Base-by-base conservation (phyloP, 2,797 vertebrate species). In the Ctenopoma kingsleyae region DNA sequence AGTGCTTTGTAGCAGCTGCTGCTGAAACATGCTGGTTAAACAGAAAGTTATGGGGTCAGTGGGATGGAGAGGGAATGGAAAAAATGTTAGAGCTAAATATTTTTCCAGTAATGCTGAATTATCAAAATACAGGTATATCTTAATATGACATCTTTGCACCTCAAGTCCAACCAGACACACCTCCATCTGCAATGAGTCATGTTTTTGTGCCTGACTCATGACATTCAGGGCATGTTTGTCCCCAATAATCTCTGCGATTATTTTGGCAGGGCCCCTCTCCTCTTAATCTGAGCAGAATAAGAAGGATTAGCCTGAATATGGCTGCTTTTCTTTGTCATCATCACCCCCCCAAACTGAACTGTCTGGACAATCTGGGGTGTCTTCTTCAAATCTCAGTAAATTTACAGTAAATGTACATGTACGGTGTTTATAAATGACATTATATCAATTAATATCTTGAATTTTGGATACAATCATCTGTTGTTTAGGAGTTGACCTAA, bases 271-370 rank as follows among this genome's bases (percentile, higher is more conserved):
- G 43, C 44, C 62, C 57, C 58, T 79, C 40, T 66, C 59, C 35
- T 72, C 71, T 71, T 90, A 91, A 92, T 92, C 88, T 83, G 72
- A 74, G 50, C 55, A 78, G 64, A 84, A 77, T 49, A 70, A 63
- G 50, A 71, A 52, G 85, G 85, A 87, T 93, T 88, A 89, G 68
- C 78, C 82, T 71, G 67, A 80, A 89, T 87, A 67, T 69, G 55
- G 56, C 67, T 23, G 64, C 40, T 69, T 56, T 67, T 80, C 40
- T 68, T 38, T 63, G 61, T 88, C 69, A 67, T 75, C 56, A 63
- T 81, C 54, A 80, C 41, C 72, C 60, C n/a, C 17, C 43, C n/a
- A 77, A 65, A 82, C 22, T 56, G 36, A 72, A 47, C 54, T 52
- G 36, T 70, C 57, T 76, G 65, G 43, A 64, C 27, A 11, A 32